Percentiles rank a stretch among this genome's conserved stretches.
phyloP scores from a whole-genome alignment of 2,888 invertebrate species.

The Osmoderma eremita region DNA sequence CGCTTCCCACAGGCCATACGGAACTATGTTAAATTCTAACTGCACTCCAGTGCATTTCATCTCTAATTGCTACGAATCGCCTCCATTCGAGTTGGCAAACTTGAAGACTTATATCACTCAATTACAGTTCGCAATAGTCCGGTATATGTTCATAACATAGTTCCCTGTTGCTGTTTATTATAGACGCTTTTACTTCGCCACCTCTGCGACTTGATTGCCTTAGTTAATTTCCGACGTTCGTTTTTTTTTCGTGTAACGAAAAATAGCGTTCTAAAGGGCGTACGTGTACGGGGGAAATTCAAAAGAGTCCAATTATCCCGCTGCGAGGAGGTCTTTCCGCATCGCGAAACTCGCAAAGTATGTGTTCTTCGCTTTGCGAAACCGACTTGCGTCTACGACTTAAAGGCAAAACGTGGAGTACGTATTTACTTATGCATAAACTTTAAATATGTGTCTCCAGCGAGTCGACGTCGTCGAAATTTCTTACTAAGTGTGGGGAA shows the following conservation, averaged over 20 bases:
- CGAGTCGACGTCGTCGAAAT: conserved; percentile 48
- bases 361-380: conserved; percentile 41
- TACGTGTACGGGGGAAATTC: background rate
- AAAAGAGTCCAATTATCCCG: conserved; percentile 20
- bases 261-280: no score
- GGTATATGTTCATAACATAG: background rate
- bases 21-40: conserved; percentile 55
- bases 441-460: conserved; percentile 54
- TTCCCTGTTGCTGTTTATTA: background rate
- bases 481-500: conserved; percentile 48
- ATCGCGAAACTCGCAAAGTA: conserved; percentile 41
- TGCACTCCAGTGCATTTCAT: conserved; percentile 57
- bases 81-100: background rate
- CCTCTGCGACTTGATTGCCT: background rate
- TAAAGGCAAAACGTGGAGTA: conserved; percentile 44
- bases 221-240: background rate
- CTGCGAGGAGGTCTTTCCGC: background rate
- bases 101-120: conserved; percentile 2
- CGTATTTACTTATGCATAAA: conserved; percentile 54
- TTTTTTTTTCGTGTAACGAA: no score
- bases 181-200: background rate
- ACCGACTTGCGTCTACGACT: conserved; percentile 36
- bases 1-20: conserved; percentile 36
- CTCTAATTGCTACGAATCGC: conserved; percentile 54
- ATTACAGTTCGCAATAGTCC: background rate